phyloP scores from a whole-genome alignment of 2,888 invertebrate species.

The Drosophila prostipennis region DNA sequence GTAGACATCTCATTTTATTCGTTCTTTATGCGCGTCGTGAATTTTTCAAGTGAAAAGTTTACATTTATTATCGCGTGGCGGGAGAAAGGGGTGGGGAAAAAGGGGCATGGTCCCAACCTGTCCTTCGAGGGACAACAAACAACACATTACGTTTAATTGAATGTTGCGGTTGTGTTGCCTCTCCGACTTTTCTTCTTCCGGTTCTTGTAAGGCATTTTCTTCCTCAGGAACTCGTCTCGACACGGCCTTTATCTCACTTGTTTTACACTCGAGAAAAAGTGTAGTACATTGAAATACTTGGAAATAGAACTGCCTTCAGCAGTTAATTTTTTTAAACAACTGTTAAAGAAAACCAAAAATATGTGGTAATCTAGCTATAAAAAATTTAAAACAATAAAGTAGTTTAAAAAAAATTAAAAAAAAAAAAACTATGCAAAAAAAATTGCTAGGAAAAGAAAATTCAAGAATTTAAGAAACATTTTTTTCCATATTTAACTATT shows the following conservation, averaged over 20 bases:
- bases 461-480: no score
- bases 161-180: constrained; percentile 70
- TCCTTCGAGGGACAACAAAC: constrained; percentile 70
- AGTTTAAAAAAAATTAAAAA: no score
- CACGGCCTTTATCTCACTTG: constrained; percentile 6
- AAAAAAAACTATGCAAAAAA: no score
- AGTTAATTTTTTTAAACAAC: no score
- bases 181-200: constrained; percentile 28
- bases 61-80: constrained; percentile 68
- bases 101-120: constrained; percentile 21
- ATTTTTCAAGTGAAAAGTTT: constrained; percentile 70
- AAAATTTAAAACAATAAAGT: no score
- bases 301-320: no score
- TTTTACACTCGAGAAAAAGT: constrained; percentile 1
- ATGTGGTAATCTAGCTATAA: no score
- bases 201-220: constrained; percentile 13
- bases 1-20: constrained; percentile 57
- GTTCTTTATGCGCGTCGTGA: constrained; percentile 54
- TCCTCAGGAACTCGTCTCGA: not conserved
- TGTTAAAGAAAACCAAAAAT: no score
- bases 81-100: not conserved
- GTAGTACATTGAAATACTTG: no score
- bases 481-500: no score
- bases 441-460: no score
- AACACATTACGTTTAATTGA: constrained; percentile 78